Evolutionary conservation across 2,888 invertebrate genomes (phyloP).

Genomic region (Melinopterus prodromus): DNA sequence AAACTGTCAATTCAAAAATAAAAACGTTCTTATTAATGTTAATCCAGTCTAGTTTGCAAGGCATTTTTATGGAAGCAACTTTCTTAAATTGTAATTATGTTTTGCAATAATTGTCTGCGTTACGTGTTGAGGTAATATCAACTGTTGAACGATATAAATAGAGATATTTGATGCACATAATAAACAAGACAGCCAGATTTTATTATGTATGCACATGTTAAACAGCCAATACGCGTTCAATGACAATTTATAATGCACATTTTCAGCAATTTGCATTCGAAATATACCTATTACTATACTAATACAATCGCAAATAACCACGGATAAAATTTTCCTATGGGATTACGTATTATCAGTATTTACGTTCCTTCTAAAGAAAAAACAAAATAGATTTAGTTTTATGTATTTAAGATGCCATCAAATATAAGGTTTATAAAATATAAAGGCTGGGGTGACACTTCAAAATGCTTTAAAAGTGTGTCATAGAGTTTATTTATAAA

Average conservation of each 20-base stretch:
- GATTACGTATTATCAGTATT: neutral
- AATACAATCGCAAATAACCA: neutral
- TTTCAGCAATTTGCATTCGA: neutral
- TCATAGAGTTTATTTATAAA: neutral
- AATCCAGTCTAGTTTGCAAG: no score
- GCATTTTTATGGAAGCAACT: neutral
- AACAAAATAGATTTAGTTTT: neutral
- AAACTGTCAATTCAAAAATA: no score
- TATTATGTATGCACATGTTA: neutral
- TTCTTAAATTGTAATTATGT: neutral
- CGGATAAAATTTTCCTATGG: neutral
- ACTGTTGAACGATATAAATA: neutral
- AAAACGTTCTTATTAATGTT: no score
- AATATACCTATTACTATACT: neutral
- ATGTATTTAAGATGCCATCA: no score
- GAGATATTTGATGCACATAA: neutral
- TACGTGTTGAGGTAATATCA: neutral
- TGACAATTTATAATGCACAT: neutral
- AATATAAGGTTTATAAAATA: neutral
- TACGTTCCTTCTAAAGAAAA: neutral
- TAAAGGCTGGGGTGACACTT: neutral
- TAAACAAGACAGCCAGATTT: neutral
- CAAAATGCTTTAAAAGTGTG: neutral
- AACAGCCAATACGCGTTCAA: neutral
- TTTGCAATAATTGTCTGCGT: neutral